Evolutionary conservation across 1,140 invertebrate genomes (phyloP).

Genomic region (Leptinotarsa undecemlineata): DNA sequence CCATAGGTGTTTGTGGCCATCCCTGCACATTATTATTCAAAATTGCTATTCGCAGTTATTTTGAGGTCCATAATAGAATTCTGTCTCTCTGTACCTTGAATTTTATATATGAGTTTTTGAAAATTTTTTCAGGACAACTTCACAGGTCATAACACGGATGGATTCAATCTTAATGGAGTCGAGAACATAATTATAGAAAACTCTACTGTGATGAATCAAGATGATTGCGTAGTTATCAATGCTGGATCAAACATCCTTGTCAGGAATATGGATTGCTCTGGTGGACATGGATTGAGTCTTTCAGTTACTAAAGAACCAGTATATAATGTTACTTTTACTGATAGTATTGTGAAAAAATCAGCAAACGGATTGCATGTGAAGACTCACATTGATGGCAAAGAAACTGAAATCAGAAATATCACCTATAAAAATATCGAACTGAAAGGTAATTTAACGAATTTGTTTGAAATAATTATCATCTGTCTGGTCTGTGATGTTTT

Average conservation of each 20-base stretch:
- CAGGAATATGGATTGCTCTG: constrained; percentile 9
- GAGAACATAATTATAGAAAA: not conserved
- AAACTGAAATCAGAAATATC: not conserved
- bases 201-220: constrained; percentile 24
- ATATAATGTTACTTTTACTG: not conserved
- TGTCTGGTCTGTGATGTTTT: too few species aligned
- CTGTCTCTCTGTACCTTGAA: too few species aligned
- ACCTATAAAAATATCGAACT: constrained; percentile 17
- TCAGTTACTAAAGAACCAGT: not conserved
- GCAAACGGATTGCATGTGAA: constrained; percentile 9
- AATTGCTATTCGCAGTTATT: too few species aligned
- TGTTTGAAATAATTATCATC: too few species aligned
- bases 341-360: not conserved
- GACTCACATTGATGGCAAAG: not conserved
- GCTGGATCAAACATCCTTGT: constrained; percentile 17
- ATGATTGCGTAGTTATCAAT: constrained; percentile 30
- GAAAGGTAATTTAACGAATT: not conserved
- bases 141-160: constrained; percentile 1
- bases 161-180: not conserved
- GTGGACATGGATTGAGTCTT: constrained; percentile 23
- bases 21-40: too few species aligned
- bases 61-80: too few species aligned
- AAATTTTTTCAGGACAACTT: not conserved
- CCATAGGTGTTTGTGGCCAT: too few species aligned
- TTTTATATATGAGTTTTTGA: too few species aligned